Conservation (phyloP, 2,797 vertebrate species). For the Pogoniulus pusillus region DNA sequence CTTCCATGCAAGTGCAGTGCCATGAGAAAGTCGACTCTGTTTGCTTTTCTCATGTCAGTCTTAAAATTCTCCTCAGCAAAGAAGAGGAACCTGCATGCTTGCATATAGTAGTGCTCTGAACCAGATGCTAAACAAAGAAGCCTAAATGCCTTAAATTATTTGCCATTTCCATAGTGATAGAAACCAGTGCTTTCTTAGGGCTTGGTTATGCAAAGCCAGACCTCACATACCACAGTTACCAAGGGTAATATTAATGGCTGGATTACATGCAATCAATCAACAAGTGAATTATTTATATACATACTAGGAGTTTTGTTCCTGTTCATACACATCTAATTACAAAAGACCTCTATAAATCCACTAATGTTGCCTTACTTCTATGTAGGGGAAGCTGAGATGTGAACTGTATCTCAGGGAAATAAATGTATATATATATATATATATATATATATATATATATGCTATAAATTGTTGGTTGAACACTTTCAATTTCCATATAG, state of each 20-base stretch:
- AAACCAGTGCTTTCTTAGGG: constrained; percentile 2
- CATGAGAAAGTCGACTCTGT: not conserved
- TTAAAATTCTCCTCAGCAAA: not conserved
- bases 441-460: not conserved
- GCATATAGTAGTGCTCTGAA: not conserved
- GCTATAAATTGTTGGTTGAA: not conserved
- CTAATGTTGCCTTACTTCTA: not conserved
- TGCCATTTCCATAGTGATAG: constrained; percentile 21
- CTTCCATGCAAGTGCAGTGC: not conserved
- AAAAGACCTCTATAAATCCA: not conserved
- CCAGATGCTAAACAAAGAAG: not conserved
- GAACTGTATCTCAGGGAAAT: not conserved
- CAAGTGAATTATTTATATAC: not conserved
- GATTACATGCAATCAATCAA: not conserved
- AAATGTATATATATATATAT: not conserved
- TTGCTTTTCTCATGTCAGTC: not conserved
- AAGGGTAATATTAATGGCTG: not conserved
- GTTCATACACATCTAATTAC: not conserved
- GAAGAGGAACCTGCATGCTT: not conserved
- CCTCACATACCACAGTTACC: not conserved
- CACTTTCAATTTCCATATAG: not conserved
- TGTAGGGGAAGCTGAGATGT: not conserved
- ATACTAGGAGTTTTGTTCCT: not conserved
- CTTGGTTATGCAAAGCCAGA: not conserved
- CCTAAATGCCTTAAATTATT: not conserved